Base-by-base conservation (phyloP, 2,888 invertebrate species). In the Siphonodentalium dalli region DNA sequence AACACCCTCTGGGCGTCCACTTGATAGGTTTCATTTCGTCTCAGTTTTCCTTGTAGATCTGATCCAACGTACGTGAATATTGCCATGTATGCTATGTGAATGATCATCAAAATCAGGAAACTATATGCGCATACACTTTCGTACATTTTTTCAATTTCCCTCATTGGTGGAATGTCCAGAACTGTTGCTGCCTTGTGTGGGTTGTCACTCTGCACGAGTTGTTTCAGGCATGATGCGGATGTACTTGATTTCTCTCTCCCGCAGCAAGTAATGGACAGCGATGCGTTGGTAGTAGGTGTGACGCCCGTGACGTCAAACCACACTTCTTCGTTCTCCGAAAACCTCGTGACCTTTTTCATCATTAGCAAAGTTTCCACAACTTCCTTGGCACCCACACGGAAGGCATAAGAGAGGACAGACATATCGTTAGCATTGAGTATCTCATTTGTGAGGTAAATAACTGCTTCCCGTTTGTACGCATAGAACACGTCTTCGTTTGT, bases 11-110 rank as follows among this genome's bases (percentile, higher is more conserved):
- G 11, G 1, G 44, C 42, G 18, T 52, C 33, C 0, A 47, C 34
- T 1, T 48, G 33, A 15, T 54, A 51, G 28, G 43, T 55, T 18
- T 56, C 56, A 7, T 56, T 39, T 3, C 45, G 52, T 5, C 72
- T 56, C 9, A 64, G 40, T 20, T 63, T 66, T 39, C 61, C 57
- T 5, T 68, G 50, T 27, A 71, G 51, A 23, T 57, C 53, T 21
- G 68, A 51, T 6, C 65, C 65, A 15, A 70, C 52, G 48, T 64
- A 70, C 28, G 69, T 75, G 45, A 75, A 71, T 2, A 74, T 41
- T 26, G 61, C 58, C 78, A 79, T 79, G 60, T 79, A 78, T 8
- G 61, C 39, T 20, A 79, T 69, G 54, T 79, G 79, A 13, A 74
- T 33, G 4, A 69, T 9, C 65, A 78, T 70, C 6, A 79, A 50